Percentiles rank a stretch among this genome's conserved stretches.
Evolutionary conservation across 2,797 vertebrate genomes (phyloP).

Genomic region (Macroramphosus scolopax): DNA sequence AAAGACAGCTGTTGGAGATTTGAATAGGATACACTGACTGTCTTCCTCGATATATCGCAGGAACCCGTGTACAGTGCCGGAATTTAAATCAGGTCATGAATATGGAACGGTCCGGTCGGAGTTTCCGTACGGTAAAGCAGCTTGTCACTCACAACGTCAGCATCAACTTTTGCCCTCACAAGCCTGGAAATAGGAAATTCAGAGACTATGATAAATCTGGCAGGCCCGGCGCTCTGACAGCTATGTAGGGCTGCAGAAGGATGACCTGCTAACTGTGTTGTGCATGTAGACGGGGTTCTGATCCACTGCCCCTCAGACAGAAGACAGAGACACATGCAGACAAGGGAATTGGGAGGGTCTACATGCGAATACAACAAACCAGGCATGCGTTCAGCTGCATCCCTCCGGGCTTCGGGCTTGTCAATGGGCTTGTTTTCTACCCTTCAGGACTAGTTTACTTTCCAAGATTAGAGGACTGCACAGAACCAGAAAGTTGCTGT

Average conservation of each 20-base stretch:
- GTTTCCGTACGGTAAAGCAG: slow-evolving; percentile 80
- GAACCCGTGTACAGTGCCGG: slow-evolving; percentile 73
- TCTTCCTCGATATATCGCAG: slow-evolving; percentile 70
- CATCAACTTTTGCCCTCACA: slow-evolving; percentile 79
- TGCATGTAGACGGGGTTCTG: slow-evolving; percentile 80
- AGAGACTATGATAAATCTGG: slow-evolving; percentile 80
- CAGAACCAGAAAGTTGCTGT: slow-evolving; percentile 28
- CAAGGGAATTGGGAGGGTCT: slow-evolving; percentile 80
- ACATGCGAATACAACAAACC: slow-evolving; percentile 77
- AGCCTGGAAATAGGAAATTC: slow-evolving; percentile 79
- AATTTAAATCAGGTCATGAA: slow-evolving; percentile 85
- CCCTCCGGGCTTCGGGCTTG: slow-evolving; percentile 67
- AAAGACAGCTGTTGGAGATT: slow-evolving; percentile 58
- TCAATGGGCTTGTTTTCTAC: slow-evolving; percentile 72
- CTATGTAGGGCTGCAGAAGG: slow-evolving; percentile 77
- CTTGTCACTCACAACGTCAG: slow-evolving; percentile 83
- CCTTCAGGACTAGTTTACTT: slow-evolving; percentile 69
- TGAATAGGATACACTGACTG: slow-evolving; percentile 63
- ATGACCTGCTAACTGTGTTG: slow-evolving; percentile 80
- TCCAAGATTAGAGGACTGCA: slow-evolving; percentile 60
- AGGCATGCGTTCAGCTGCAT: slow-evolving; percentile 78
- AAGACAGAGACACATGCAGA: slow-evolving; percentile 79
- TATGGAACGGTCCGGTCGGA: slow-evolving; percentile 80
- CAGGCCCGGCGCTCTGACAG: slow-evolving; percentile 74
- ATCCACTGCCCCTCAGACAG: slow-evolving; percentile 80